Base-by-base conservation (phyloP, 2,113 vertebrate genomes). In the Pyxicephalus adspersus region DNA sequence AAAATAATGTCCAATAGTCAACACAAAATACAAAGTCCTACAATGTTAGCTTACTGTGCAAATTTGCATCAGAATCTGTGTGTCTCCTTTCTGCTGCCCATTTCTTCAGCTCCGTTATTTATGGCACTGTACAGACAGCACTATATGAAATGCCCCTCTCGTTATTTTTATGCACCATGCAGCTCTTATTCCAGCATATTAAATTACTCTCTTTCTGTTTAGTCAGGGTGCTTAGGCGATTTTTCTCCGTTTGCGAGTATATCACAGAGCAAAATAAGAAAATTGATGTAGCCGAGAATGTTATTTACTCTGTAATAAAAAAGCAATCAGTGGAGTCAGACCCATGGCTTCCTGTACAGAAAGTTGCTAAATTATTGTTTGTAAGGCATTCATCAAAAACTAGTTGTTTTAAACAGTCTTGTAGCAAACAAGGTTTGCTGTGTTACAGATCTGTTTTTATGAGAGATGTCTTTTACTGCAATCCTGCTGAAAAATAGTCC, bases 291-390 rank as follows among this genome's bases (percentile, higher is more conserved):
- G 38, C n/a, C 16, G 6, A 76, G 58, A 76, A 76, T 76, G 73
- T 76, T 76, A 63, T 76, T 76, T 76, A 76, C 73, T 63, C 50
- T 76, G 55, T 64, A 61, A 64, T 64, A 64, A 64, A 77, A 64
- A 77, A 64, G 45, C 74, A 77, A 77, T 64, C 58, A 77, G 75
- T 29, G 50, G 45, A 77, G 75, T 65, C 61, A 64, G 50, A 51
- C 45, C 19, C 26, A 9, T 52, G 28, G 58, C 75, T 51, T 64
- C 55, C 29, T 38, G 54, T 28, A 63, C 26, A 65, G 38, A 64
- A 64, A 77, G 60, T 64, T 51, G 25, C 45, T 65, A 77, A 64
- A 77, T 77, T 52, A 77, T 45, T 52, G 58, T 29, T 52, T 18
- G 25, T 26, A 54, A 20, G 38, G 19, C 38, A 77, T 77, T 77